Evolutionary conservation across 2,888 invertebrate species (phyloP).

Genomic region (Drosophila lacicola): DNA sequence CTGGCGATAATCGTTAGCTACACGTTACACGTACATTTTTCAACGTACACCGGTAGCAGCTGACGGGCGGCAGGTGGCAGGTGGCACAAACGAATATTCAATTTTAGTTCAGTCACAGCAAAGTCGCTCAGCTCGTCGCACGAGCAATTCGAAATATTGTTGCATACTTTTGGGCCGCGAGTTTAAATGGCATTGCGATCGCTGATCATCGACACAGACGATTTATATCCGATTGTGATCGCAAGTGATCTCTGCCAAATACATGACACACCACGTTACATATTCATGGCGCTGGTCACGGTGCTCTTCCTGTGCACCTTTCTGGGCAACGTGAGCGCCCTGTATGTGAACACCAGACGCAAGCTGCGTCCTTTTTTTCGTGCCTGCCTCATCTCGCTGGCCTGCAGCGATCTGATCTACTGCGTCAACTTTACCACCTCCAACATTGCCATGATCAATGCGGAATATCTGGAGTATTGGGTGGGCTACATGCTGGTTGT

Average conservation of each 20-base stretch:
- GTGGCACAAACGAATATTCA: conserved; percentile 4
- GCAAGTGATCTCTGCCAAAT: conserved; percentile 63
- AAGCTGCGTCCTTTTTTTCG: conserved; percentile 86
- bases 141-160: neutral
- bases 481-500: conserved; percentile 55
- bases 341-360: conserved; percentile 81
- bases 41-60: conserved; percentile 24
- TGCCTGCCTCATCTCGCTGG: conserved; percentile 85
- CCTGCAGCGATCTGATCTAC: conserved; percentile 85
- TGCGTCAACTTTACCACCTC: conserved; percentile 68
- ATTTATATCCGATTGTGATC: conserved; percentile 49
- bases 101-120: conserved; percentile 30
- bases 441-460: conserved; percentile 78
- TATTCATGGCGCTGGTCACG: conserved; percentile 58
- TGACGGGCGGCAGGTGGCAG: conserved; percentile 22
- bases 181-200: conserved; percentile 50
- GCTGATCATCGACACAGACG: conserved; percentile 8
- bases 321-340: conserved; percentile 72
- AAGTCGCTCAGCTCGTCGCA: conserved; percentile 7
- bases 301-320: conserved; percentile 63
- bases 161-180: conserved; percentile 59
- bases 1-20: conserved; percentile 36
- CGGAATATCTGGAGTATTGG: conserved; percentile 78
- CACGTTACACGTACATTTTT: neutral
- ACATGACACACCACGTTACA: conserved; percentile 34